Conservation (phyloP, 1,140 invertebrate genomes). For the Odontomachus brunneus region DNA sequence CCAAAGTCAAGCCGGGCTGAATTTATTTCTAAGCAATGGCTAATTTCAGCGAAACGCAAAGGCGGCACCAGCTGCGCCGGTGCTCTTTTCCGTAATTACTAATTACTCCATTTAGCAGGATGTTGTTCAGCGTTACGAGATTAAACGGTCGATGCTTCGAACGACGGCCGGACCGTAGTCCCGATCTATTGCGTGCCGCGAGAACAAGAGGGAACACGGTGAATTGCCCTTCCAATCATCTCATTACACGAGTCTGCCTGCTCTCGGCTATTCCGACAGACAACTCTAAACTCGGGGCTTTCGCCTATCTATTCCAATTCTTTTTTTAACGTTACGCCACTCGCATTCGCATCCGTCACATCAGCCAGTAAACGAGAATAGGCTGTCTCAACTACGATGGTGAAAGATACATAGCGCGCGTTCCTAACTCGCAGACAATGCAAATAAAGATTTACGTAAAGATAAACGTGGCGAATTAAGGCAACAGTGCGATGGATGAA, state of each 20-base stretch:
- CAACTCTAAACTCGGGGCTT: conserved; percentile 49
- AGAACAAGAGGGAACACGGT: conserved; percentile 68
- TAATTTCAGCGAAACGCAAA: conserved; percentile 11
- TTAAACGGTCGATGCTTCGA: conserved; percentile 64
- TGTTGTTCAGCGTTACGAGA: conserved; percentile 59
- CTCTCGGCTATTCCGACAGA: conserved; percentile 39
- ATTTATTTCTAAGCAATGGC: conserved; percentile 1
- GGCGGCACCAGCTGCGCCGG: too few relatives aligned
- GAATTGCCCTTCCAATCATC: conserved; percentile 77
- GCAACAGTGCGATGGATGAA: neutral
- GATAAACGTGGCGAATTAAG: too few relatives aligned
- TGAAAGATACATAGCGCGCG: neutral
- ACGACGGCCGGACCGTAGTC: conserved; percentile 28
- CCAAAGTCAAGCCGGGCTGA: neutral
- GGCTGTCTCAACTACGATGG: neutral
- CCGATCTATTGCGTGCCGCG: conserved; percentile 61
- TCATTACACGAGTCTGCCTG: conserved; percentile 70
- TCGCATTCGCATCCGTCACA: neutral
- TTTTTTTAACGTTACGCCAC: conserved; percentile 5
- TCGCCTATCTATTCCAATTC: conserved; percentile 45
- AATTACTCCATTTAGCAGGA: conserved; percentile 67
- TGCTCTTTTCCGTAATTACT: conserved; percentile 39
- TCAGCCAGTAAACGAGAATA: conserved; percentile 2
- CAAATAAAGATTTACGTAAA: too few relatives aligned
- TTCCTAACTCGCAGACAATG: neutral